Conservation (phyloP, 2,113 vertebrate genomes). For the Camelus dromedarius region DNA sequence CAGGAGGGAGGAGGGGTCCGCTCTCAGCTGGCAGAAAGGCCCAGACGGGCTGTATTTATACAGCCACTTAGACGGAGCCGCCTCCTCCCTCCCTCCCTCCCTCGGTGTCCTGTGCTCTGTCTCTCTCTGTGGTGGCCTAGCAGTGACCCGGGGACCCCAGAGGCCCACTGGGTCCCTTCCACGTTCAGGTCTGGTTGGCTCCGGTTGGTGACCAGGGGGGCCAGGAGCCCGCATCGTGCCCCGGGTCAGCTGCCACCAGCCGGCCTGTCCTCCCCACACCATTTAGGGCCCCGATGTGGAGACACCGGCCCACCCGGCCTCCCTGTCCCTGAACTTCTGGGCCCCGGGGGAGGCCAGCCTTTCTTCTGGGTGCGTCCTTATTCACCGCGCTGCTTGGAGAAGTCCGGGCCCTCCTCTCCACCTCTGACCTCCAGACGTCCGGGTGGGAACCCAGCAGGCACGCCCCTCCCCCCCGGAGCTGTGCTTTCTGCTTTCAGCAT, state of each 20-base stretch:
- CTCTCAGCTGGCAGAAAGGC: background rate
- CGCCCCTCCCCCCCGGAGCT: background rate
- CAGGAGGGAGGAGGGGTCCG: background rate
- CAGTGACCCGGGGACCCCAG: background rate
- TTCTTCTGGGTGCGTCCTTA: background rate
- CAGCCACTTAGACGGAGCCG: rapidly evolving
- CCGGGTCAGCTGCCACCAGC: background rate
- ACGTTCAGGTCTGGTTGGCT: rapidly evolving
- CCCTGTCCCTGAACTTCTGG: rapidly evolving
- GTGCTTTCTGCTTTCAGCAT: background rate
- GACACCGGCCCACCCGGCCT: rapidly evolving
- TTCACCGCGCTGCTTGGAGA: background rate
- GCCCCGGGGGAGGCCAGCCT: background rate
- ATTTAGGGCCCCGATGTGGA: no score
- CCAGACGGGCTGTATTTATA: rapidly evolving
- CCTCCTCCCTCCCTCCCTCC: background rate
- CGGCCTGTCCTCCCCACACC: background rate
- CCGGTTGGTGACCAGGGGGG: no score
- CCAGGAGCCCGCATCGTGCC: background rate
- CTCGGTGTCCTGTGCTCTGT: background rate
- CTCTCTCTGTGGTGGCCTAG: no score
- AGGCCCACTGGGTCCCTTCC: background rate
- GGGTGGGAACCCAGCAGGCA: rapidly evolving
- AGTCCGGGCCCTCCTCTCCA: background rate
- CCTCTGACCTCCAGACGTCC: background rate